A percentile compares a stretch with the other conserved stretches of the same genome.
phyloP scores from a whole-genome alignment of 2,888 invertebrate genomes.

The Napeogenes sylphis region DNA sequence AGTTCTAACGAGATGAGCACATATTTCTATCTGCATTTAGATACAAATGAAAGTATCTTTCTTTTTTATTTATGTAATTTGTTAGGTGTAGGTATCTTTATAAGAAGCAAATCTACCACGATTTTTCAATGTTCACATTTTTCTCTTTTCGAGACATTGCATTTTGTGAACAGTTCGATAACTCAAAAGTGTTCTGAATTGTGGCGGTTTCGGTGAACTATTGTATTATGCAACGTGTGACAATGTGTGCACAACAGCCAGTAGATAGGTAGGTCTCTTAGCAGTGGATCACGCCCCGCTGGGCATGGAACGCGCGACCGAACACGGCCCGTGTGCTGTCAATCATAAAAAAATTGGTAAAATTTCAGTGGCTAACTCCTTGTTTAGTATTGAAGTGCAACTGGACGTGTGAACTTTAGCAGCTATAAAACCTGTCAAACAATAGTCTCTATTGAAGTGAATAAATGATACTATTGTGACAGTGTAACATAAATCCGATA shows the following conservation, averaged over 20 bases:
- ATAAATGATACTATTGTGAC: conserved; percentile 23
- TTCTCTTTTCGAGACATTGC: conserved; percentile 36
- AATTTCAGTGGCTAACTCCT: conserved; percentile 63
- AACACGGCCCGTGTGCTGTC: conserved; percentile 72
- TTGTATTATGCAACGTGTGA: conserved; percentile 60
- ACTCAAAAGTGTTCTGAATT: conserved; percentile 40
- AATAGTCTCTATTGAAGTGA: conserved; percentile 42
- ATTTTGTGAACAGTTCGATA: conserved; percentile 45
- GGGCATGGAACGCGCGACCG: conserved; percentile 71
- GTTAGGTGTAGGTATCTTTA: conserved; percentile 34
- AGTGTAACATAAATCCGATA: conserved; percentile 31
- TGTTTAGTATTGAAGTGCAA: conserved; percentile 50
- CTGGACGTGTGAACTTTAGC: conserved; percentile 25
- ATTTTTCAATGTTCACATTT: conserved; percentile 24
- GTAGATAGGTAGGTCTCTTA: conserved; percentile 65
- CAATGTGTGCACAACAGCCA: conserved; percentile 51
- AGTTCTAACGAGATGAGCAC: conserved; percentile 71
- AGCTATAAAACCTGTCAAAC: conserved; percentile 42
- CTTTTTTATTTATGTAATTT: conserved; percentile 52
- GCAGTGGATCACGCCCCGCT: conserved; percentile 64
- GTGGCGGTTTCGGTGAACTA: conserved; percentile 49
- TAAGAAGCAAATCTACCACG: conserved; percentile 22
- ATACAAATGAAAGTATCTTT: conserved; percentile 52
- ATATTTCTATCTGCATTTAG: conserved; percentile 58
- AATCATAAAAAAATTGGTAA: conserved; percentile 70